Evolutionary conservation across 2,888 invertebrate genomes (phyloP).

Genomic region (Neoitamus cyanurus): DNA sequence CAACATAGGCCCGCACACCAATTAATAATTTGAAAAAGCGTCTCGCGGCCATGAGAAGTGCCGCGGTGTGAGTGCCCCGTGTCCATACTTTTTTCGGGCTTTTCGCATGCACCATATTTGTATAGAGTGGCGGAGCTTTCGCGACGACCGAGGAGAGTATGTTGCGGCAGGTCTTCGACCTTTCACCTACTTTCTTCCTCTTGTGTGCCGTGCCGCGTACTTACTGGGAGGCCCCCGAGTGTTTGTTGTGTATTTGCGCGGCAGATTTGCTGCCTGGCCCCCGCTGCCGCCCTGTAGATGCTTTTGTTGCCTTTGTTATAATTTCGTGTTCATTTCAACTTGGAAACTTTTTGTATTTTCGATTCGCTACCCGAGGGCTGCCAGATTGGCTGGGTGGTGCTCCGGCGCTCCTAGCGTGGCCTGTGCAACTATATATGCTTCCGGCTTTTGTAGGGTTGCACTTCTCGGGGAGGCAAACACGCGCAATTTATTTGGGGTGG

Average conservation of each 20-base stretch:
- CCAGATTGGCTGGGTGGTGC: not conserved
- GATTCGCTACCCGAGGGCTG: conserved; percentile 22
- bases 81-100: not conserved
- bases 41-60: conserved; percentile 18
- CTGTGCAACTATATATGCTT: not conserved
- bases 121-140: not conserved
- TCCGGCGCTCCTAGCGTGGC: not conserved
- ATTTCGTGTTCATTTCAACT: conserved; percentile 15
- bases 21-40: not conserved
- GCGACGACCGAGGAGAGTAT: conserved; percentile 33
- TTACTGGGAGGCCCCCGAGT: not conserved
- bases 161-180: conserved; percentile 53
- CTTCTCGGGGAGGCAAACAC: not conserved
- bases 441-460: conserved; percentile 21
- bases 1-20: not conserved
- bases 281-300: not conserved
- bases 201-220: not conserved
- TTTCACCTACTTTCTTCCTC: conserved; percentile 54
- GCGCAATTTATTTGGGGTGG: conserved; percentile 15
- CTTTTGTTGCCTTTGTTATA: conserved; percentile 18
- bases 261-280: conserved; percentile 10
- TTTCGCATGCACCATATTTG: not conserved
- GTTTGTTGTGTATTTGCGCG: conserved; percentile 30
- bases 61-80: not conserved
- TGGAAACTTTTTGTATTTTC: conserved; percentile 31